Conservation (phyloP, 2,113 vertebrate genomes). For the Gorsachius goisagi region DNA sequence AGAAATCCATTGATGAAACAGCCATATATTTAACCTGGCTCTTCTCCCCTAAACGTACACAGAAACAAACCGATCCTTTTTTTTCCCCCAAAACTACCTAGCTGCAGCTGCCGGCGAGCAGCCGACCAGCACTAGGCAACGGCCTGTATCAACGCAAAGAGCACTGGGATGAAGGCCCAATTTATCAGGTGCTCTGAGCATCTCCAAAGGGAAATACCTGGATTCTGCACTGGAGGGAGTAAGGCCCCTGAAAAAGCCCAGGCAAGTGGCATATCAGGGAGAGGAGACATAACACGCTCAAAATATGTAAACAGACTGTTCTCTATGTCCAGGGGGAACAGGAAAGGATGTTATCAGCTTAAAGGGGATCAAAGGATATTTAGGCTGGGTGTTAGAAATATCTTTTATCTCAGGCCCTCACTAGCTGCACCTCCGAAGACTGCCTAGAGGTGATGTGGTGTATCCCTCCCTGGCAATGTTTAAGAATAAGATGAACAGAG, state of each 20-base stretch:
- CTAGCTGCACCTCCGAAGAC: not conserved
- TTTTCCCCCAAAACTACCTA: fast-evolving
- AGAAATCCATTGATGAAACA: not conserved
- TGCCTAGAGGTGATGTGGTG: not conserved
- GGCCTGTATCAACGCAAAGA: not conserved
- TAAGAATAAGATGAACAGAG: not conserved
- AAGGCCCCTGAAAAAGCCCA: not conserved
- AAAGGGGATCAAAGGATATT: constrained; percentile 37
- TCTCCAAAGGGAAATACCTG: not conserved
- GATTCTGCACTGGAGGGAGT: not conserved
- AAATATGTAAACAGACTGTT: not conserved
- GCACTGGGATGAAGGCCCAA: not conserved
- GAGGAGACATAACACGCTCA: not conserved
- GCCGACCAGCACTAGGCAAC: not conserved
- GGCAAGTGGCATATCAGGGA: not conserved
- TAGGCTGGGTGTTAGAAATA: constrained; percentile 6
- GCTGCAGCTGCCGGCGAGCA: not conserved
- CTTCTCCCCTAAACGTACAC: not conserved
- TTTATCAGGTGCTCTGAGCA: not conserved
- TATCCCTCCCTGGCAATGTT: not conserved
- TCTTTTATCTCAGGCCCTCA: not conserved
- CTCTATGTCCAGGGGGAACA: not conserved
- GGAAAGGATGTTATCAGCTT: constrained; percentile 40
- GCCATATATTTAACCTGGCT: not conserved
- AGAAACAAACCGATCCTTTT: not conserved